Percentiles rank a stretch among this genome's conserved stretches.
These are phyloP conservation scores for Apteryx owenii DNA, from an alignment of 2,113 vertebrate genomes.

Conservation along the genomic window DNA sequence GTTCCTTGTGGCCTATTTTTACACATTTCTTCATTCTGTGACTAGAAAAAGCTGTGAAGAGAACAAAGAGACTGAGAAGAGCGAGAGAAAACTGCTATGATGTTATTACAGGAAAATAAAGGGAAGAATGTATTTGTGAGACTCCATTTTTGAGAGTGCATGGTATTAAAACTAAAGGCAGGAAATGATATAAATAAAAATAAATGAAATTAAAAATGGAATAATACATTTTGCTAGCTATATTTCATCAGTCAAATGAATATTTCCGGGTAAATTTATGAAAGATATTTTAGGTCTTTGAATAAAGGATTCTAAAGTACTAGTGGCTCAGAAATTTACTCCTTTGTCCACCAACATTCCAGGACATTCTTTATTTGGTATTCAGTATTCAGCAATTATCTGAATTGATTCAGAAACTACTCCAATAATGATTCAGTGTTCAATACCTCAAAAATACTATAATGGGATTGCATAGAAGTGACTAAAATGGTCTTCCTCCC, in stretches of 20 bases:
- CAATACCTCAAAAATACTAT: no score
- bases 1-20: slow-evolving; percentile 67
- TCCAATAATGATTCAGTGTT: no score
- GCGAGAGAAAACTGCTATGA: slow-evolving; percentile 25
- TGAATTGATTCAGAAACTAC: neutral
- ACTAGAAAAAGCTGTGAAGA: slow-evolving; percentile 31
- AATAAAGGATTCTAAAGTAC: neutral
- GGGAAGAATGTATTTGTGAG: neutral
- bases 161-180: neutral
- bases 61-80: slow-evolving; percentile 1
- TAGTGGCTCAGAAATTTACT: neutral
- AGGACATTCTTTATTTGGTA: neutral
- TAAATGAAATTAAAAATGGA: neutral
- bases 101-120: slow-evolving; percentile 20
- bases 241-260: neutral
- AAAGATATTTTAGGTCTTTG: neutral
- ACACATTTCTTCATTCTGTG: slow-evolving; percentile 47
- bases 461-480: no score
- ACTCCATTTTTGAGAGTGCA: neutral
- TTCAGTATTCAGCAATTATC: neutral
- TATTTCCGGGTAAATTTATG: neutral
- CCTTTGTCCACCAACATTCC: neutral
- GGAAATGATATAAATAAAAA: neutral
- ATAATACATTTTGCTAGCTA: neutral
- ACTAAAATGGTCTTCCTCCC: no score